Conservation (phyloP, 2,888 invertebrate genomes). For the Agrochola lota region DNA sequence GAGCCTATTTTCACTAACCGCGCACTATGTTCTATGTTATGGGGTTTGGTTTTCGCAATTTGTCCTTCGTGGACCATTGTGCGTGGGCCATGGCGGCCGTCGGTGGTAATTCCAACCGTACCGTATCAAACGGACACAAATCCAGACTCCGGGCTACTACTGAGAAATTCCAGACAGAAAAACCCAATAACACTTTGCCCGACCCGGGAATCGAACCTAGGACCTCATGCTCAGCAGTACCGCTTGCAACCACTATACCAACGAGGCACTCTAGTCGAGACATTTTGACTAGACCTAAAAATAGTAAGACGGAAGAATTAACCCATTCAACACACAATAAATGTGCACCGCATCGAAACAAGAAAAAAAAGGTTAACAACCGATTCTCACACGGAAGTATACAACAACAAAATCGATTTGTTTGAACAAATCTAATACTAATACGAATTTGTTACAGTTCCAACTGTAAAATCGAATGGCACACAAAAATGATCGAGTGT, state of each 20-base stretch:
- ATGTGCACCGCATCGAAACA: slow-evolving; percentile 24
- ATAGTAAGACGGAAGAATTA: slow-evolving; percentile 22
- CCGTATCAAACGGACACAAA: not conserved
- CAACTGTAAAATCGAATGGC: slow-evolving; percentile 50
- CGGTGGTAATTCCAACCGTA: too few species aligned
- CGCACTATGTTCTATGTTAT: too few species aligned
- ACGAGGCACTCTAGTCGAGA: not conserved
- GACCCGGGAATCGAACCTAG: not conserved
- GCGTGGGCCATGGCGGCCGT: too few species aligned
- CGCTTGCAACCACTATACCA: not conserved
- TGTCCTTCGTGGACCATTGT: too few species aligned
- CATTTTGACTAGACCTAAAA: slow-evolving; percentile 1
- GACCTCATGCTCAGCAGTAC: too few species aligned
- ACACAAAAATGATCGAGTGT: slow-evolving; percentile 40
- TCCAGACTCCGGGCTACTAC: not conserved
- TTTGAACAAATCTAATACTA: slow-evolving; percentile 54
- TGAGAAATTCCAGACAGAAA: too few species aligned
- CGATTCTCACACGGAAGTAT: slow-evolving; percentile 62
- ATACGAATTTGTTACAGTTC: slow-evolving; percentile 60
- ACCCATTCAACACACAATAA: slow-evolving; percentile 18
- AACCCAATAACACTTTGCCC: not conserved
- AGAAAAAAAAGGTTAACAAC: slow-evolving; percentile 34
- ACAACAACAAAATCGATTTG: slow-evolving; percentile 59
- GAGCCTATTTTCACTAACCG: not conserved
- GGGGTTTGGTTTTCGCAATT: too few species aligned